phyloP scores from a whole-genome alignment of 2,113 vertebrate species.

The Lichenostomus cassidix region DNA sequence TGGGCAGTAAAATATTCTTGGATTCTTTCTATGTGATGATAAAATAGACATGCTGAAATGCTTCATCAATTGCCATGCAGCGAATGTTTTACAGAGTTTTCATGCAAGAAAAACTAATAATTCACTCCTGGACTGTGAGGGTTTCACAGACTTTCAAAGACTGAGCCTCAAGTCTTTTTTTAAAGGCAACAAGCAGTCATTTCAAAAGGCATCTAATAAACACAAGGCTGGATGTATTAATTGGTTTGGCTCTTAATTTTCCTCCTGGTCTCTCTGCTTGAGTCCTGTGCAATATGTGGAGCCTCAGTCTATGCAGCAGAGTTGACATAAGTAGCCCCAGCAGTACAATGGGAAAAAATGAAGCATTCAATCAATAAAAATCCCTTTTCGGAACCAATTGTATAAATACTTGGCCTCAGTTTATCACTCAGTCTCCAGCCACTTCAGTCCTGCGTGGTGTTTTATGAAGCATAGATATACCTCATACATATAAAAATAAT shows the following conservation, averaged over 20 bases:
- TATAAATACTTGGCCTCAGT: conserved; percentile 13
- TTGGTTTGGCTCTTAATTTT: conserved; percentile 10
- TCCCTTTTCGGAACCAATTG: not conserved
- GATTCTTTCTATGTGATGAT: conserved; percentile 8
- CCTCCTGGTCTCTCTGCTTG: not conserved
- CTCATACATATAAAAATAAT: not conserved
- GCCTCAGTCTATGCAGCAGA: not conserved
- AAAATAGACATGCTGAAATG: conserved; percentile 39
- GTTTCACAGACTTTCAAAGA: not conserved
- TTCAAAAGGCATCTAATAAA: conserved; percentile 24
- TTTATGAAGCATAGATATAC: conserved; percentile 16
- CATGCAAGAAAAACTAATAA: not conserved
- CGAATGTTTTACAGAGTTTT: not conserved
- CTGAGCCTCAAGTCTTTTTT: not conserved
- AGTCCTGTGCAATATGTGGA: not conserved
- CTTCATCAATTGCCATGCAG: not conserved
- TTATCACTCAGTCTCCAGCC: conserved; percentile 35
- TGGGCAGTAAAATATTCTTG: conserved; percentile 9
- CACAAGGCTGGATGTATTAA: not conserved
- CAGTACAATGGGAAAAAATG: conserved; percentile 26
- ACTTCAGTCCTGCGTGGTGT: not conserved
- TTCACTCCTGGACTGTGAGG: not conserved
- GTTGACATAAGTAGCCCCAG: conserved; percentile 22
- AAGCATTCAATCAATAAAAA: conserved; percentile 40
- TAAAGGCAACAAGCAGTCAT: not conserved